Base-by-base conservation (phyloP, 2,888 invertebrate species). In the Callimorpha dominula region DNA sequence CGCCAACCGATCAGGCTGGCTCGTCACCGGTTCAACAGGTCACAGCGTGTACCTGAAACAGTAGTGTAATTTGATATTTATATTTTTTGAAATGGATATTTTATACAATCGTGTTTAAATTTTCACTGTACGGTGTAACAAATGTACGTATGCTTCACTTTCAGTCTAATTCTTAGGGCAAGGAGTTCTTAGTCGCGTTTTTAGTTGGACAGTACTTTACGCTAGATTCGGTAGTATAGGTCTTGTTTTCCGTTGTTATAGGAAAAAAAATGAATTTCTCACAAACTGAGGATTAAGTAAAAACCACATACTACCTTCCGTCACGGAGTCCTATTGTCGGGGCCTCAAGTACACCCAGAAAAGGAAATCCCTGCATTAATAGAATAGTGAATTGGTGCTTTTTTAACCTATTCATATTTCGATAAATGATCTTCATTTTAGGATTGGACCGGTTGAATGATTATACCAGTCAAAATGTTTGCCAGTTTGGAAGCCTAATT, bases 1-100 rank as follows among this genome's bases (percentile, higher is more conserved):
- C 74, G 88, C 89, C 89, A 89, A 78, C 77, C 71, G 71, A 65
- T 68, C 67, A 69, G 75, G 80, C 80, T 79, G 71, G 77, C 83
- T 75, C 75, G 75, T 75, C 78, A 74, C 57, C 71, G 62, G 83
- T 78, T 84, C 89, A 89, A 89, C 89, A 89, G 89, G 89, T 89
- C 85, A 87, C 85, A 78, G 78, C 77, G 70, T 81, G 78, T 81
- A 79, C 78, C 78, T 78, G 72, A 77, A 77, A 78, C 72, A 79
- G 66, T 76, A 72, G 66, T 50, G 15, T n/a, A 52, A 73, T 63
- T n/a, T 65, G 46, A 76, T 72, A 54, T 67, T 60, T 72, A 54
- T 71, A 73, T 66, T 17, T 63, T 50, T 49, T n/a, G 66, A 31
- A 66, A 71, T 63, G 14, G n/a, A 46, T 71, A 43, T 70, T 20